Percentiles rank a stretch among this genome's conserved stretches.
Evolutionary conservation across 2,888 invertebrate genomes (phyloP).

Genomic region (Pterobdella sp.): DNA sequence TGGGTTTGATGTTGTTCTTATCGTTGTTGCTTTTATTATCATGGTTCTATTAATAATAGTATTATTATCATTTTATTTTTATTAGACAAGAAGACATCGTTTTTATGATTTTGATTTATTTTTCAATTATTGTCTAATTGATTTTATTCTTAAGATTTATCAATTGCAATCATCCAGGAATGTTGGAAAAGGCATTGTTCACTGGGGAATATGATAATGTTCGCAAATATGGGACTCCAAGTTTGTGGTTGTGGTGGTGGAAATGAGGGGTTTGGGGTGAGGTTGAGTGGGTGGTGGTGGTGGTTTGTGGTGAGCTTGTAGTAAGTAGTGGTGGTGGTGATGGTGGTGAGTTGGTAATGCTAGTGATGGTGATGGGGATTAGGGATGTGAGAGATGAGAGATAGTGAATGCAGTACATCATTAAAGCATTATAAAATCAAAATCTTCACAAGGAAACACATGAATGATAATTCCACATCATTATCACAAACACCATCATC

Average conservation of each 20-base stretch:
- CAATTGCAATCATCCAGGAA: constrained; percentile 49
- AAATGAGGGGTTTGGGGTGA: background rate
- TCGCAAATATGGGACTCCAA: constrained; percentile 59
- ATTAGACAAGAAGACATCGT: background rate
- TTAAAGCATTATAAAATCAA: background rate
- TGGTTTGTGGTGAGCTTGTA: background rate
- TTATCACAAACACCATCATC: no score
- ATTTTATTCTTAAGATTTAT: background rate
- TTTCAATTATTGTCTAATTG: background rate
- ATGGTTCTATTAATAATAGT: background rate
- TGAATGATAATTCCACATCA: no score
- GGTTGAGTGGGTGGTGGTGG: background rate
- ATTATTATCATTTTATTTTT: background rate
- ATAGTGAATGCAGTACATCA: background rate
- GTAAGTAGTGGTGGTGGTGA: background rate
- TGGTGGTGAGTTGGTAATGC: background rate
- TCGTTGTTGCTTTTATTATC: background rate
- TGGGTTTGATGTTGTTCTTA: constrained; percentile 55
- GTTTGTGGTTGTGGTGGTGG: constrained; percentile 38
- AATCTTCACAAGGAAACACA: no score
- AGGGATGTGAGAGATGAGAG: background rate
- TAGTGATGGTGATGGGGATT: background rate
- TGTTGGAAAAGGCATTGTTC: constrained; percentile 69
- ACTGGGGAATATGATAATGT: constrained; percentile 77
- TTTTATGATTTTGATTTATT: background rate